Evolutionary conservation across 35 echinoderm and acorn worm genomes (phyloP), one percentile per base, ranked within the genome.

Genomic region (Holothuria glaberrima): DNA sequence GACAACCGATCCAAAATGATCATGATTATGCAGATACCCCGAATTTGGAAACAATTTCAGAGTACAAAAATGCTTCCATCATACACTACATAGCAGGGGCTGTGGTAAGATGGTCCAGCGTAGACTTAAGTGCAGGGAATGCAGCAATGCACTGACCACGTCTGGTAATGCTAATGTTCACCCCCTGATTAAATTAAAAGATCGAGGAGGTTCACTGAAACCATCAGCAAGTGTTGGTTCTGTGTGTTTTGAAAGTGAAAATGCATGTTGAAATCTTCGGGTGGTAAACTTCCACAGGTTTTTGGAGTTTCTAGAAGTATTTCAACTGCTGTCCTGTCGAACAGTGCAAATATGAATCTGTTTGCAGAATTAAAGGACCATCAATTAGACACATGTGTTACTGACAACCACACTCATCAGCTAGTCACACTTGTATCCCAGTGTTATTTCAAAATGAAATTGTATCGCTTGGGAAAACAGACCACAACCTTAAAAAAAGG

Each of bases 311-410:
- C 58, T 61, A 61, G 58, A 66, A 66, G 21, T 19, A 66, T 66
- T 66, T 66, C 63, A 66, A 66, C 0, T 66, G 63, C 12, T 66
- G 63, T 66, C 21, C 63, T 66, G 21, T 21, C 63, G 28, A 66
- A 66, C 63, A 66, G 63, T 66, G 63, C 63, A 66, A 66, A 66
- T 66, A 66, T 66, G 63, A 66, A 66, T 66, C 3, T 66, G 3
- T 66, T 66, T 66, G 63, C 7, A 17, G 12, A 66, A 19, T 66
- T 66, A 21, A 66, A 66, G 7, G 63, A 16, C 63, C 63, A 66
- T 66, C 63, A 6, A 29, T 66, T 66, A 0, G 20, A 66, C 63
- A 61, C 58, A 61, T n/a, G n/a, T n/a, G n/a, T n/a, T n/a, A 66
- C 63, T 66, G 63, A 66, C 63, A 66, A 66, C 10, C 63, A 66